Percentiles rank a stretch among this genome's conserved stretches.
phyloP scores from a whole-genome alignment of 1,140 invertebrate genomes.

The Phymorhynchus buccinoides region DNA sequence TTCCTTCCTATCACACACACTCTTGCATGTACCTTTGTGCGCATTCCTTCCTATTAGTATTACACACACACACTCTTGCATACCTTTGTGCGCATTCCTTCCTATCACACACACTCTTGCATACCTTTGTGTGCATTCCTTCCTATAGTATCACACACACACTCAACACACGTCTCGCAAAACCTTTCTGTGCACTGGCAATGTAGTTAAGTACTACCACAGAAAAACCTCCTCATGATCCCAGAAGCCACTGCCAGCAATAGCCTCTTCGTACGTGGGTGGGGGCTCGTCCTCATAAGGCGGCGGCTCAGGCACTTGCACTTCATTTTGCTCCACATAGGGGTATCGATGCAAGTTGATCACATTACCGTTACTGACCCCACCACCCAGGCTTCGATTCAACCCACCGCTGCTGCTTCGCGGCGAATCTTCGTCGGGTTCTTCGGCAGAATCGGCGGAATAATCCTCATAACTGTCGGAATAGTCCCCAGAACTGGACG shows the following conservation, averaged over 20 bases:
- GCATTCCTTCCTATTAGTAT: no score
- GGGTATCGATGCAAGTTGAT: conserved; percentile 21
- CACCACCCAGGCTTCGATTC: background rate
- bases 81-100: background rate
- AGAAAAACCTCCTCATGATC: background rate
- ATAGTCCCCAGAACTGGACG: background rate
- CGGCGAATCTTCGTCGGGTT: background rate
- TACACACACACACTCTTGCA: no score
- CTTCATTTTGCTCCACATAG: background rate
- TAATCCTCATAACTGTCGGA: conserved; percentile 5
- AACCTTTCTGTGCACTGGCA: background rate
- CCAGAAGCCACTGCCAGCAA: conserved; percentile 24
- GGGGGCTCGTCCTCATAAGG: conserved; percentile 51
- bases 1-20: no score
- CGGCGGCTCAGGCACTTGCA: conserved; percentile 26
- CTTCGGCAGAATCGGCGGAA: background rate
- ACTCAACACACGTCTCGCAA: no score
- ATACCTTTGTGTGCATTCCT: no score
- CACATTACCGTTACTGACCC: background rate
- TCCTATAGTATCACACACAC: no score
- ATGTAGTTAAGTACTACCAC: background rate
- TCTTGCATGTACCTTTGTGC: no score
- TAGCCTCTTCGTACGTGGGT: conserved; percentile 53
- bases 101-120: background rate
- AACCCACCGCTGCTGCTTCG: background rate